Base-by-base conservation (phyloP, 1,140 invertebrate species). In the Aethina tumida region DNA sequence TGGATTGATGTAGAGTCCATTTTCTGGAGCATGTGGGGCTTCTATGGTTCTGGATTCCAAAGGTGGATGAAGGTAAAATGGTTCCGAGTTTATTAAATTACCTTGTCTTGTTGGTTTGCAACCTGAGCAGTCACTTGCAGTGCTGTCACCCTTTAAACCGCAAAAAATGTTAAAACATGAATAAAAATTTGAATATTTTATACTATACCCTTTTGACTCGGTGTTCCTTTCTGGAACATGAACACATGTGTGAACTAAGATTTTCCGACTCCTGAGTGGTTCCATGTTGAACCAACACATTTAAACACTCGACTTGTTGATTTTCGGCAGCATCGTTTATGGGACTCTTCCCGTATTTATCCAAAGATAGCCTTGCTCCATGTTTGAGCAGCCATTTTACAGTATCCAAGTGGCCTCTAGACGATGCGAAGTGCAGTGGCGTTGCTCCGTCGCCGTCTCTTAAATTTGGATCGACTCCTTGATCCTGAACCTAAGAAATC, bases 311-410 rank as follows among this genome's bases (percentile, higher is more conserved):
- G 43, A 85, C 73, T 52, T 92, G 84, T 55, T 89, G 82, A 53
- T 89, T 84, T 55, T 92, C 86, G 13, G 84, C 85, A 0, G 87
- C 88, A 60, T 89, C 85, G 55, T 91, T 87, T 15, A 91, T 78
- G 1, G 87, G 85, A 53, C 81, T 87, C 57, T 88, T 88, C 27
- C 86, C 86, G 47, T 81, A 81, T 53, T 86, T 81, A 60, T 93
- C 88, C 22, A 84, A 62, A 2, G 78, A 73, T 12, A 91, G 66
- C 41, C 79, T 70, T 4, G 82, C 84, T 0, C 86, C 79, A 52
- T 87, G 76, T 41, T 78, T 71, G 10, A 93, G 63, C 45, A 93
- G 63, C 86, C 86, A 92, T 35, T 79, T 73, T 0, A 91, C 80
- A 2, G 84, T 78, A 15, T 79, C 70, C n/a, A 79, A 59, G 54